Base-by-base conservation (phyloP, 2,888 invertebrate genomes). In the Gymnosoma rotundatum region DNA sequence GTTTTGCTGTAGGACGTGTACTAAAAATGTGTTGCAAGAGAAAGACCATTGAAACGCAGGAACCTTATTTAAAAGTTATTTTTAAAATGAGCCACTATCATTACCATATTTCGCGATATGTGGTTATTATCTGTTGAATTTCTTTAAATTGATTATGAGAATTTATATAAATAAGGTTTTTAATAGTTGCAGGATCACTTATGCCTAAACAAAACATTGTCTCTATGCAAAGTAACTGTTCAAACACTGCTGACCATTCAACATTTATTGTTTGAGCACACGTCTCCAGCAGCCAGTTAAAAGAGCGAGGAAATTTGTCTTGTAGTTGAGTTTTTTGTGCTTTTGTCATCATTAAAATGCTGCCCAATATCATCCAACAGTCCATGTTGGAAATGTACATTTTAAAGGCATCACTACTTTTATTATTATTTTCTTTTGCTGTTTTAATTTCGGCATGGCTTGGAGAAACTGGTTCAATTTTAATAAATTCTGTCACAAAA, bases 201-300 rank as follows among this genome's bases (percentile, higher is more conserved):
- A 92, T 88, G 42, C 88, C 88, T 85, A 91, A 88, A 10, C 88
- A 88, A 80, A 91, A 91, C 88, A 91, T 89, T 50, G 89, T 86
- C 84, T 92, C 92, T 52, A 92, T 58, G 0, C 88, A 87, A 48
- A 92, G 18, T 6, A 92, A 21, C 45, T 92, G 90, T n/a, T 90
- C 89, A 52, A 91, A 92, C 0, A 92, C 38, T 1, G 88, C 80
- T 9, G 82, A 75, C 89, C 90, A 89, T 0, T 89, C 87, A 7
- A 90, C 87, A 20, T 89, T 89, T 66, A 92, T 88, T 10, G 90
- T 90, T 12, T 89, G 87, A 0, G 92, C 90, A 82, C 92, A 92
- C 0, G 89, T 90, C 32, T 92, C 90, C n/a, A 92, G 61, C 2
- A 92, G 83, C 92, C 92, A 92, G 52, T 88, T 88, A 70, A 92